Evolutionary conservation across 2,113 vertebrate species (phyloP).

Genomic region (Myotis davidii): DNA sequence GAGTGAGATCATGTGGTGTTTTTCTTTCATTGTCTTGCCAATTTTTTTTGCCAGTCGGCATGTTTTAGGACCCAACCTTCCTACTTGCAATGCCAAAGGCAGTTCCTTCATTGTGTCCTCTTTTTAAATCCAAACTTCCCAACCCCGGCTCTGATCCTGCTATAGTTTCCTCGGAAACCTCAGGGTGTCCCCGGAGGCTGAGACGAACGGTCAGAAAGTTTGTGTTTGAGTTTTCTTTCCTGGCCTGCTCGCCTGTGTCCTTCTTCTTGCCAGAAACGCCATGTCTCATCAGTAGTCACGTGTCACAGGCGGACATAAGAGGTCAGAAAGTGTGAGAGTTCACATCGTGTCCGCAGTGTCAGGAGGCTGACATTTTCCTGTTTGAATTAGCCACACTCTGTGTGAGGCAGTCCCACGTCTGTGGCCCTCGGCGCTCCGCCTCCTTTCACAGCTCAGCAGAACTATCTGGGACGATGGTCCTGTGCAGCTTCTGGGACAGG

Average conservation of each 20-base stretch:
- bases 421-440: constrained; percentile 59
- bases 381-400: constrained; percentile 66
- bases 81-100: background rate
- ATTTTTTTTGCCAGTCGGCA: background rate
- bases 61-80: background rate
- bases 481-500: constrained; percentile 81
- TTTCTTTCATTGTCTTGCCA: too few species aligned
- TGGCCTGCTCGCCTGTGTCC: background rate
- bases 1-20: too few species aligned
- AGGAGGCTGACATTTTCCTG: background rate
- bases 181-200: background rate
- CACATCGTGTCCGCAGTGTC: background rate
- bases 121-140: background rate
- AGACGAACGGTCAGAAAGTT: background rate
- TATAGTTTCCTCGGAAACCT: background rate
- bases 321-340: background rate
- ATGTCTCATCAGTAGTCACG: background rate
- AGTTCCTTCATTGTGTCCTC: background rate
- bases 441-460: constrained; percentile 75
- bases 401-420: constrained; percentile 56
- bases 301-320: background rate
- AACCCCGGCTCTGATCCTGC: background rate
- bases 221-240: background rate
- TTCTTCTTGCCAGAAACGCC: background rate
- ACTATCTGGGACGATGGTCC: constrained; percentile 77